Base-by-base conservation (phyloP, 2,113 vertebrate species). In the Loxodonta africana region DNA sequence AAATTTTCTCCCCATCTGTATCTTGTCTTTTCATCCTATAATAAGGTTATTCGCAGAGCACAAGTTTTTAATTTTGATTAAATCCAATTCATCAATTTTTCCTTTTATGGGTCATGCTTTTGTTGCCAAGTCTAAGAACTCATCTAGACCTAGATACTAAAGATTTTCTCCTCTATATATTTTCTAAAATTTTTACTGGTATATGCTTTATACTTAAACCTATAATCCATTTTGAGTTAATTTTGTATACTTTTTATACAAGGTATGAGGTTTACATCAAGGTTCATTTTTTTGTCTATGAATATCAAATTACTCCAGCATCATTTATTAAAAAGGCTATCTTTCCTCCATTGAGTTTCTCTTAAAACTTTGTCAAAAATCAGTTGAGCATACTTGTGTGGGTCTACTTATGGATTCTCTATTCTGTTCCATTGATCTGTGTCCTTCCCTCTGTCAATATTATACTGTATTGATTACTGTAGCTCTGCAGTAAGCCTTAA, bases 311-410 rank as follows among this genome's bases (percentile, higher is more conserved):
- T 23, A 48, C 15, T 73, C 77, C 25, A 37, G 76, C 62, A 62
- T 28, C 21, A 17, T 17, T 46, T 76, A 20, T 15, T 69, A 30
- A 89, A 74, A 77, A 91, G 26, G n/a, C 30, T 9, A 8, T 71
- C 37, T 81, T 90, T 85, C 53, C 21, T 78, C 67, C 53, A 37
- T 0, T 71, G 76, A 81, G 77, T 77, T 44, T 12, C 44, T 92
- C 83, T n/a, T 84, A 15, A 8, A 69, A 77, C 21, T 91, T 80
- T 95, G 26, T 74, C n/a, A 87, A 91, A 92, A 87, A 65, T 69
- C 48, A 95, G 2, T 15, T 62, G 33, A 44, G 77, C 25, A 26
- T 65, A 53, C 30, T 28, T 83, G 10, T 81, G 57, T 69, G 37
- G n/a, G 26, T 96, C 18, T 60, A 26, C 65, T 77, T 95, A 48